phyloP scores from a whole-genome alignment of 1,140 invertebrate species.

The Physella acuta region DNA sequence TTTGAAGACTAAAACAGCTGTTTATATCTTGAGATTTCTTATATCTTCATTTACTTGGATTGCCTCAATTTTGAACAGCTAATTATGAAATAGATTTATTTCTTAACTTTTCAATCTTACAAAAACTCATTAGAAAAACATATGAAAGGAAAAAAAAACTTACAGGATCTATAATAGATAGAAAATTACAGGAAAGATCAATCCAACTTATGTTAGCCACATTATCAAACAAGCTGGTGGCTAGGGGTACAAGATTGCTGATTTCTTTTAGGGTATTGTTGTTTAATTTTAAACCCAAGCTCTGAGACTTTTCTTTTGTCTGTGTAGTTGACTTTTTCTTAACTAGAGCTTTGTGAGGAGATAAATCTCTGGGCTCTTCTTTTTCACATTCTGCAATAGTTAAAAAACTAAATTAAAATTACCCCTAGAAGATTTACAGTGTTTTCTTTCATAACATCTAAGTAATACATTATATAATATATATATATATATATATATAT shows the following conservation, averaged over 20 bases:
- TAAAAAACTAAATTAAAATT: background rate
- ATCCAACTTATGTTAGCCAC: slow-evolving; percentile 43
- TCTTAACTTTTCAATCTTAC: background rate
- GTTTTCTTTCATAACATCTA: background rate
- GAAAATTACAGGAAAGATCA: slow-evolving; percentile 22
- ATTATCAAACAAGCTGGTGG: slow-evolving; percentile 33
- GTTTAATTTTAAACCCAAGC: slow-evolving; percentile 42
- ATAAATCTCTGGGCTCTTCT: slow-evolving; percentile 35
- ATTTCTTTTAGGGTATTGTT: slow-evolving; percentile 47
- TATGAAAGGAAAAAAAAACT: slow-evolving; percentile 9
- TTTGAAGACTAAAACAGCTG: background rate
- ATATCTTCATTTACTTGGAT: background rate
- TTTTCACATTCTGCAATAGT: slow-evolving; percentile 33
- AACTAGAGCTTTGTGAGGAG: slow-evolving; percentile 22
- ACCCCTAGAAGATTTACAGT: background rate
- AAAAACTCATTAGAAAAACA: background rate
- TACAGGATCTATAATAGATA: slow-evolving; percentile 24
- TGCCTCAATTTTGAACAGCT: background rate
- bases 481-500: background rate
- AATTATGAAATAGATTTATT: background rate
- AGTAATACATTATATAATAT: background rate
- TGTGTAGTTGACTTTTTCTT: slow-evolving; percentile 9
- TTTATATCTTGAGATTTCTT: background rate
- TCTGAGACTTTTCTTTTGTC: slow-evolving; percentile 33
- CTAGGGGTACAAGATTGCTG: slow-evolving; percentile 30